Evolutionary conservation across 2,888 invertebrate genomes (phyloP), one percentile per base, ranked within the genome.

Genomic region (Archips crataeganus): DNA sequence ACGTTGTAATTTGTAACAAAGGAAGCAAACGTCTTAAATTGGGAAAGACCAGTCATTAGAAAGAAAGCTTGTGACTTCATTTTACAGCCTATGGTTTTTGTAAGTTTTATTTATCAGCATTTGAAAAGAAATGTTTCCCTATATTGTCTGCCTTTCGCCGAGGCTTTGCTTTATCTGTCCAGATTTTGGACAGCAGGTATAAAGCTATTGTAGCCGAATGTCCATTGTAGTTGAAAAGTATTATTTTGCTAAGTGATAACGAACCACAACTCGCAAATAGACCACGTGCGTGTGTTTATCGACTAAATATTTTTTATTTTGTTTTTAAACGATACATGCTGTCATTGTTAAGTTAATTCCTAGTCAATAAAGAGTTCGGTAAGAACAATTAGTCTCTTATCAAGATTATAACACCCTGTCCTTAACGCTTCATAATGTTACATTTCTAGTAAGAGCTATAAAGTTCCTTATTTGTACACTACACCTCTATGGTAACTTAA

Each of bases 41-140:
- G 59, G 68, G 63, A 69, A 73, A 49, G 63, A 47, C 36, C 59
- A 23, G 54, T 54, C 72, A 42, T 49, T 49, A 59, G 32, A 60
- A 67, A 68, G 68, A 69, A 49, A 73, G 63, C 59, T 57, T 73
- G 32, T 64, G 64, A 65, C 51, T 67, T 67, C 67, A 68, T 66
- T 61, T 54, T 61, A 57, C 23, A 10, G 32, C 32, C 51, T 54
- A 15, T 8, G 32, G 57, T 32, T 32, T 57, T 32, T 32, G 32
- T 57, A 32, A 57, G 10, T 23, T 49, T 32, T 57, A 57, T 36
- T 36, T 51, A 57, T 57, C 57, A 32, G 57, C 23, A 8, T 15
- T 15, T 32, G 2, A 32, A 57, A 32, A 23, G 10, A 57, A 57
- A 9, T 32, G 32, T 57, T 32, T 57, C 11, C 32, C 32, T 8